Conservation (phyloP, 1,140 invertebrate species). For the Drosophila malerkotliana region DNA sequence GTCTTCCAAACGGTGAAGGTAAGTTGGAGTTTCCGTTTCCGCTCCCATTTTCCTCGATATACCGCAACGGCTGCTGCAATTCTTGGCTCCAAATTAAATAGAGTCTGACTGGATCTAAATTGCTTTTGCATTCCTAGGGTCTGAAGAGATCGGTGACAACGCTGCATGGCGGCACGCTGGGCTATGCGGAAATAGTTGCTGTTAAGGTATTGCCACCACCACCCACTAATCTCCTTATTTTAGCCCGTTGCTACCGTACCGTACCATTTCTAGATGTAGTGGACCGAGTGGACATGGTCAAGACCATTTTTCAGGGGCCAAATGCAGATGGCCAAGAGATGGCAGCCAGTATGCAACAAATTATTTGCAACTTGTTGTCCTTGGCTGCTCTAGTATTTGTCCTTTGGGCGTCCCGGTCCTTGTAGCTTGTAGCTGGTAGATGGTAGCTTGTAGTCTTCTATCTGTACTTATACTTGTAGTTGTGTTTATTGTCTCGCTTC, state of each 20-base stretch:
- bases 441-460: slow-evolving; percentile 8
- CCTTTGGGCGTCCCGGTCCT: slow-evolving; percentile 27
- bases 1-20: slow-evolving; percentile 96
- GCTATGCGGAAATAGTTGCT: slow-evolving; percentile 97
- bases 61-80: slow-evolving; percentile 48
- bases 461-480: slow-evolving; percentile 45
- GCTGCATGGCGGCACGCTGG: slow-evolving; percentile 92
- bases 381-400: slow-evolving; percentile 50
- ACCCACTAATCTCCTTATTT: slow-evolving; percentile 38
- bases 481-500: slow-evolving; percentile 71
- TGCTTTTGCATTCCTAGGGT: slow-evolving; percentile 85
- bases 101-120: slow-evolving; percentile 49
- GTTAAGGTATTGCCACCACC: slow-evolving; percentile 90
- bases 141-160: slow-evolving; percentile 97
- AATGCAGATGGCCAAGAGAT: slow-evolving; percentile 59
- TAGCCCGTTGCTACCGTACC: neutral
- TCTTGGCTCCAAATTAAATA: slow-evolving; percentile 49
- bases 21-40: slow-evolving; percentile 61
- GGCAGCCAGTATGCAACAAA: slow-evolving; percentile 51
- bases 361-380: slow-evolving; percentile 76
- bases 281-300: slow-evolving; percentile 29
- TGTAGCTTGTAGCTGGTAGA: neutral
- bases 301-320: slow-evolving; percentile 62
- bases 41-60: slow-evolving; percentile 18
- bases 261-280: slow-evolving; percentile 6